These are phyloP conservation scores for Mimachlamys varia DNA, from an alignment of 2,888 invertebrate genomes.

Conservation along the genomic window DNA sequence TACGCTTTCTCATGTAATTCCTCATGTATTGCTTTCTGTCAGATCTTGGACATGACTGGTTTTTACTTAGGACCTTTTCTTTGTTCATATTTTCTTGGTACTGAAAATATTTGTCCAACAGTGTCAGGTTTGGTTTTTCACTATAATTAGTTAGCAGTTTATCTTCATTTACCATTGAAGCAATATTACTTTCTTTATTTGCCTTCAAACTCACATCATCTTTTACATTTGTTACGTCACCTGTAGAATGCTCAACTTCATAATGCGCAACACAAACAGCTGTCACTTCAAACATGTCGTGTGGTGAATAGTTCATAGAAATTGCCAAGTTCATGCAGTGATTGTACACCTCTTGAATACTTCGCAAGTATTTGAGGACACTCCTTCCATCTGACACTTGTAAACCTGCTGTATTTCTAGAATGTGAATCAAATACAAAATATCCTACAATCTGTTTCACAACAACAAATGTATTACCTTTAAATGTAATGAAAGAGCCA, in stretches of 20 bases:
- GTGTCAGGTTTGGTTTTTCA: not conserved
- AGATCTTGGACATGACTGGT: not conserved
- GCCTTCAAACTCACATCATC: not conserved
- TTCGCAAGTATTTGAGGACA: no score
- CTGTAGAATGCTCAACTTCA: not conserved
- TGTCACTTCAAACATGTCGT: constrained; percentile 42
- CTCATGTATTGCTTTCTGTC: constrained; percentile 40
- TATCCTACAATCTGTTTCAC: constrained; percentile 6
- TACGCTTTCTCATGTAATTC: constrained; percentile 38
- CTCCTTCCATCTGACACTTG: no score
- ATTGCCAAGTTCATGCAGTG: constrained; percentile 34
- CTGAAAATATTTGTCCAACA: not conserved
- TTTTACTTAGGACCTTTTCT: not conserved
- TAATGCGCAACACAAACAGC: constrained; percentile 13
- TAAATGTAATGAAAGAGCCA: constrained; percentile 39
- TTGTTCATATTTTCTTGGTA: not conserved
- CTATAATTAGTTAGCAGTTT: not conserved
- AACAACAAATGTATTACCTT: constrained; percentile 38
- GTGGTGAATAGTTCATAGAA: constrained; percentile 7
- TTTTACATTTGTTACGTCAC: not conserved
- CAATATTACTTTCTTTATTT: not conserved
- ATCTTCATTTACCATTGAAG: not conserved
- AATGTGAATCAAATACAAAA: constrained; percentile 43
- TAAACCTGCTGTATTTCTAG: constrained; percentile 38
- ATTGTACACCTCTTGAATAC: not conserved